A percentile compares a stretch with the other conserved stretches of the same genome.
Conservation (phyloP, 2,797 vertebrate genomes). For the Alectoris magna region DNA sequence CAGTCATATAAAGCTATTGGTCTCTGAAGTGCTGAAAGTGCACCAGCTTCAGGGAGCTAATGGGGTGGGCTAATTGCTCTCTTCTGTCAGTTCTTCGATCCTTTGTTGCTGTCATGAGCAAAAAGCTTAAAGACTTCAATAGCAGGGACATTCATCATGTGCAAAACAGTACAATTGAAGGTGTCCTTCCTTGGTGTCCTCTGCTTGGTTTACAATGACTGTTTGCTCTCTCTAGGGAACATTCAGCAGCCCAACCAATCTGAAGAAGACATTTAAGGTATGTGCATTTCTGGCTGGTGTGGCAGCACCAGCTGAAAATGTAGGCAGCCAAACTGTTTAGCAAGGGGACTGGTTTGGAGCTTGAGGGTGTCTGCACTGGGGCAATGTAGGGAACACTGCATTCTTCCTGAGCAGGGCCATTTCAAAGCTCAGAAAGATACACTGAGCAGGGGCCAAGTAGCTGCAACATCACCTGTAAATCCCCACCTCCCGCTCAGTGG, state of each 20-base stretch:
- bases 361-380: background rate
- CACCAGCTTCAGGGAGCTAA: background rate
- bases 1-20: background rate
- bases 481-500: background rate
- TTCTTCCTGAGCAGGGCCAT: background rate
- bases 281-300: background rate
- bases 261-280: slow-evolving; percentile 96
- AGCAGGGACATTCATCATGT: background rate
- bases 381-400: background rate
- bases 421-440: background rate
- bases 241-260: slow-evolving; percentile 92
- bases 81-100: background rate
- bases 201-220: background rate
- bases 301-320: background rate
- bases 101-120: background rate
- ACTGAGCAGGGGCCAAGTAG: background rate
- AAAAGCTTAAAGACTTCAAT: background rate
- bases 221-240: slow-evolving; percentile 81
- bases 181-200: background rate
- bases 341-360: background rate
- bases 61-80: background rate
- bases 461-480: background rate
- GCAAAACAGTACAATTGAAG: background rate
- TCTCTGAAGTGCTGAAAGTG: background rate
- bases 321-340: background rate